phyloP scores from a whole-genome alignment of 2,888 invertebrate species.

The Plutella xylostella region DNA sequence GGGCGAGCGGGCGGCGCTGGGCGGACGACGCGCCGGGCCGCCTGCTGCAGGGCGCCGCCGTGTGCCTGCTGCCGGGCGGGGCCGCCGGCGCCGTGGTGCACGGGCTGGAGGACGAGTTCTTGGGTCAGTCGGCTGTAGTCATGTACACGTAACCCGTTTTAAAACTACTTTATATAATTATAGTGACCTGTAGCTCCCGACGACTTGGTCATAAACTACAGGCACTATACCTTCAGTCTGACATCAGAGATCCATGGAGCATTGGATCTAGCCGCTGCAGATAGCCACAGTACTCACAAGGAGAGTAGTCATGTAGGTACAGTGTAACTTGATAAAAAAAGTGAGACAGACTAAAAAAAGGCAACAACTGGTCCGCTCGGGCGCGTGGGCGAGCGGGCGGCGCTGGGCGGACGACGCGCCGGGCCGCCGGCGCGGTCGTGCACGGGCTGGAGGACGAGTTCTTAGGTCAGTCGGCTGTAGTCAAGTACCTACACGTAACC shows the following conservation, averaged over 20 bases:
- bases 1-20: slow-evolving; percentile 72
- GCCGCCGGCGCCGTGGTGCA: slow-evolving; percentile 99
- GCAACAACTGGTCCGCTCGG: slow-evolving; percentile 83
- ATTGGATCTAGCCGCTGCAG: too few species aligned
- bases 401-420: slow-evolving; percentile 85
- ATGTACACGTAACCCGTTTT: background rate
- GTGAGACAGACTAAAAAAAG: too few species aligned
- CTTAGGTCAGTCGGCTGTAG: slow-evolving; percentile 75
- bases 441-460: slow-evolving; percentile 99
- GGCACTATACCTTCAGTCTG: too few species aligned
- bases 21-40: slow-evolving; percentile 91
- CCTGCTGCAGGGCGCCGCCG: slow-evolving; percentile 79
- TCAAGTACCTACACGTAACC: too few species aligned
- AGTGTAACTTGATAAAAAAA: too few species aligned
- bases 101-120: slow-evolving; percentile 97
- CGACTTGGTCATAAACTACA: too few species aligned
- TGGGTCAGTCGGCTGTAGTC: slow-evolving; percentile 58
- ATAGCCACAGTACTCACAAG: too few species aligned
- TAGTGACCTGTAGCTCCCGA: too few species aligned
- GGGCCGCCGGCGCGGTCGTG: slow-evolving; percentile 97
- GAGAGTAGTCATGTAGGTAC: too few species aligned
- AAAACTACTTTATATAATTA: too few species aligned
- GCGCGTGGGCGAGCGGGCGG: slow-evolving; percentile 80
- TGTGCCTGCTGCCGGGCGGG: slow-evolving; percentile 90
- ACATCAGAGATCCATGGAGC: too few species aligned